Evolutionary conservation across 1,140 invertebrate genomes (phyloP), one percentile per base, ranked within the genome.

Genomic region (Drosophila lowei): DNA sequence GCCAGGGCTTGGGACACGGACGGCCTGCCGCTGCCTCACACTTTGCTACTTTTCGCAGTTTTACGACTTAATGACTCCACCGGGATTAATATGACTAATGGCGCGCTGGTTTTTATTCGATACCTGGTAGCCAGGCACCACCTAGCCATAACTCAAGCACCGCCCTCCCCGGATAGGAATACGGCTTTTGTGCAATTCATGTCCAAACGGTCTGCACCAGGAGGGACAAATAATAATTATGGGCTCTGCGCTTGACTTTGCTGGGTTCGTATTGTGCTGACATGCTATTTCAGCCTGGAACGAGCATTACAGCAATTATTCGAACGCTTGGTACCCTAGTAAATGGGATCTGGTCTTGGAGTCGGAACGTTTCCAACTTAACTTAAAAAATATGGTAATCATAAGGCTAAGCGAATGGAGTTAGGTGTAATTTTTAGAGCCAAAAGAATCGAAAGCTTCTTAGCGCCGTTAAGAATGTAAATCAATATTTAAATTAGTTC

Each of bases 41-140:
- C 42, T 74, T 58, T 65, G 46, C 77, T 76, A 70, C 77, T 81
- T 77, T 77, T 74, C 52, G 68, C 81, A 68, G 72, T 84, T 90
- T 90, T 88, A 90, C 83, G 83, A 84, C 88, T 88, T 90, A 90
- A 90, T 90, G 88, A 90, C 88, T 90, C 88, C 81, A 55, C 70
- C 73, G 88, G 88, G 88, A 90, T 84, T 90, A 83, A 90, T 88
- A 86, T 86, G 83, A 86, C 83, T 86, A 86, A 86, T 86, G 84
- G 83, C 76, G 66, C 74, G 68, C 61, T 80, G 74, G 65, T 86
- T 88, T 79, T 64, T 60, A 75, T 88, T 86, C 83, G 70, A 86
- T 88, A 75, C 60, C 34, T 42, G 50, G 18, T 28, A 47, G 34
- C 42, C 30, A n/a, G n/a, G n/a, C n/a, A n/a, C n/a, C n/a, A 41